Conservation (phyloP, 30 jellyfish, hydroid and myxozoan genomes). For the Nemopilema nomurai region DNA sequence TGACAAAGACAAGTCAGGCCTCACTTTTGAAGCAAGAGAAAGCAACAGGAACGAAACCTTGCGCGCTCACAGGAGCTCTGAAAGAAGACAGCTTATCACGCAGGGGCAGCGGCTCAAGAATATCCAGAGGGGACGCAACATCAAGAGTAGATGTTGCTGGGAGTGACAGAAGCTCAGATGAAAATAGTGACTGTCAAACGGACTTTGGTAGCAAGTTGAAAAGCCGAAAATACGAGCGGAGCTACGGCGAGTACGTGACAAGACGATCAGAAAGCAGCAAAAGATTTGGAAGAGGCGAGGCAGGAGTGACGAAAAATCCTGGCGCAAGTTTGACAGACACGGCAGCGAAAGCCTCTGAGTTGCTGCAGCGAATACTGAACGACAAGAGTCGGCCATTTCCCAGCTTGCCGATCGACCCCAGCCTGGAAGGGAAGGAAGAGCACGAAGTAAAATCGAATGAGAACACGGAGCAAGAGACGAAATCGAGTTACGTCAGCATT, state of each 20-base stretch:
- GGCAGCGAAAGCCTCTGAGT: neutral
- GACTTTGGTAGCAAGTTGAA: neutral
- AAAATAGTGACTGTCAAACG: neutral
- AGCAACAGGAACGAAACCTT: neutral
- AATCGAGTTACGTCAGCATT: neutral
- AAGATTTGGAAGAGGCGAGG: neutral
- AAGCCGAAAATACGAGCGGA: neutral
- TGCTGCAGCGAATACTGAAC: neutral
- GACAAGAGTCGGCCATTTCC: neutral
- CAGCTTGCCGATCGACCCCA: neutral
- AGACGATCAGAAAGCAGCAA: neutral
- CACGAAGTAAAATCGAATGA: neutral
- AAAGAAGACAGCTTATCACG: neutral
- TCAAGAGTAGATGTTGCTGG: neutral
- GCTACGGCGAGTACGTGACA: neutral
- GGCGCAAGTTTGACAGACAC: neutral
- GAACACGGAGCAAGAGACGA: neutral
- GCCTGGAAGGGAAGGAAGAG: neutral
- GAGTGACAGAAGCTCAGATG: neutral
- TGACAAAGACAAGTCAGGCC: neutral
- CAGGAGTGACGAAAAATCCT: neutral
- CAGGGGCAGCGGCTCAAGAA: neutral
- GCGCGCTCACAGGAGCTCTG: slow-evolving; percentile 8
- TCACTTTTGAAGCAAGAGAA: neutral
- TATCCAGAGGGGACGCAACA: neutral